Evolutionary conservation across 2,797 vertebrate genomes (phyloP).

Genomic region (Xenops minutus): DNA sequence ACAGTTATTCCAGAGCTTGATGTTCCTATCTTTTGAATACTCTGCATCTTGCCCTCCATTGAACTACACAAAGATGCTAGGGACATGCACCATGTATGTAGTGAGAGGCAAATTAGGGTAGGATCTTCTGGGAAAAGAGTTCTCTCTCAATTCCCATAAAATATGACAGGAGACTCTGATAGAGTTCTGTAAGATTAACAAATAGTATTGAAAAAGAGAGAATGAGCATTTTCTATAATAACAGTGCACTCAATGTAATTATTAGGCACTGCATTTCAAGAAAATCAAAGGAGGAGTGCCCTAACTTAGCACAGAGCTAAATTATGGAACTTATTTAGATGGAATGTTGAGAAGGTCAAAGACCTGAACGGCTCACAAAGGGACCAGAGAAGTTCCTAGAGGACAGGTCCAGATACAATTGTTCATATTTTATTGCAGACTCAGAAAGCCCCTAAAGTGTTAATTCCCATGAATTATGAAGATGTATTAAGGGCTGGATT

Average conservation of each 20-base stretch:
- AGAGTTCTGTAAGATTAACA: not conserved
- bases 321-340: not conserved
- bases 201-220: not conserved
- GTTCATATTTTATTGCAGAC: not conserved
- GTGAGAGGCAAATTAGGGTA: not conserved
- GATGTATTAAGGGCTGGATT: not conserved
- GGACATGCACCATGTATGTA: not conserved
- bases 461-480: not conserved
- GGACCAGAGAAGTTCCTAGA: not conserved
- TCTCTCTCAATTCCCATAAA: not conserved
- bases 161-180: not conserved
- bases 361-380: not conserved
- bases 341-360: not conserved
- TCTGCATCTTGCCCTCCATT: not conserved
- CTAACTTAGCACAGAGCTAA: not conserved
- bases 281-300: not conserved
- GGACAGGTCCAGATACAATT: not conserved
- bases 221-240: not conserved
- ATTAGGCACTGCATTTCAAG: not conserved
- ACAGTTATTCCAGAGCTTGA: not conserved
- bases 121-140: not conserved
- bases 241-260: not conserved
- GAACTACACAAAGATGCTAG: not conserved
- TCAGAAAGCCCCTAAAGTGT: not conserved
- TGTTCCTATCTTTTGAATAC: not conserved